Percentiles rank a stretch among this genome's conserved stretches.
Evolutionary conservation across 1,140 invertebrate species (phyloP).

Genomic region (Bombus soroeensis): DNA sequence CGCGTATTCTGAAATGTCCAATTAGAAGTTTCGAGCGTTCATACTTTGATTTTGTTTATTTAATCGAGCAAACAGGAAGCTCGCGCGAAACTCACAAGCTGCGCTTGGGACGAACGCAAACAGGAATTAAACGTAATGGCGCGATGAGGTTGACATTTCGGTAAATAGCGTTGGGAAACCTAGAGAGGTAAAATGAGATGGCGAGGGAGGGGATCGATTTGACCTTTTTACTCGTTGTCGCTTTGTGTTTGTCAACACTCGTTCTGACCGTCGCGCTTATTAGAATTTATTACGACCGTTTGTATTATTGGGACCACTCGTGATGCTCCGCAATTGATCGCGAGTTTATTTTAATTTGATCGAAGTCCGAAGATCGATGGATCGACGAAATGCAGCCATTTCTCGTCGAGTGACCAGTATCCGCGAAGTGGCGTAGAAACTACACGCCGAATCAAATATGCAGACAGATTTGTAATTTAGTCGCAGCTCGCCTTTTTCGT

Average conservation of each 20-base stretch:
- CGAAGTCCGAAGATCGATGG: not conserved
- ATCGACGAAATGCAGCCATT: not conserved
- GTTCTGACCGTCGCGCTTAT: not conserved
- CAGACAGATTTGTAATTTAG: constrained; percentile 8
- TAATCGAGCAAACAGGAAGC: constrained; percentile 9
- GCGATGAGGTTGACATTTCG: not conserved
- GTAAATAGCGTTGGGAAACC: not conserved
- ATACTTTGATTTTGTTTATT: constrained; percentile 45
- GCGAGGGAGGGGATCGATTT: not conserved
- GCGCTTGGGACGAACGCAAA: constrained; percentile 5
- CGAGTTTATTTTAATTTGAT: not conserved
- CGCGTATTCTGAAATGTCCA: not conserved
- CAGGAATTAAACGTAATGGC: constrained; percentile 19
- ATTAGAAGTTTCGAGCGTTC: constrained; percentile 36
- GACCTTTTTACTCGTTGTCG: not conserved
- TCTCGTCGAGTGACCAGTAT: not conserved
- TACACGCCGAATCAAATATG: not conserved
- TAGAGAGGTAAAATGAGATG: not conserved
- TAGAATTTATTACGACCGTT: constrained; percentile 1
- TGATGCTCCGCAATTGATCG: not conserved
- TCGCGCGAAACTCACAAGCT: not conserved
- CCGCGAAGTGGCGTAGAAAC: not conserved
- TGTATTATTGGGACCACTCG: not conserved
- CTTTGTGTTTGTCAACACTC: too few species aligned
- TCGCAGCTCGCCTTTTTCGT: constrained; percentile 2